These are phyloP conservation scores for Silurus aristotelis DNA, from an alignment of 2,797 vertebrate genomes.

Conservation along the genomic window DNA sequence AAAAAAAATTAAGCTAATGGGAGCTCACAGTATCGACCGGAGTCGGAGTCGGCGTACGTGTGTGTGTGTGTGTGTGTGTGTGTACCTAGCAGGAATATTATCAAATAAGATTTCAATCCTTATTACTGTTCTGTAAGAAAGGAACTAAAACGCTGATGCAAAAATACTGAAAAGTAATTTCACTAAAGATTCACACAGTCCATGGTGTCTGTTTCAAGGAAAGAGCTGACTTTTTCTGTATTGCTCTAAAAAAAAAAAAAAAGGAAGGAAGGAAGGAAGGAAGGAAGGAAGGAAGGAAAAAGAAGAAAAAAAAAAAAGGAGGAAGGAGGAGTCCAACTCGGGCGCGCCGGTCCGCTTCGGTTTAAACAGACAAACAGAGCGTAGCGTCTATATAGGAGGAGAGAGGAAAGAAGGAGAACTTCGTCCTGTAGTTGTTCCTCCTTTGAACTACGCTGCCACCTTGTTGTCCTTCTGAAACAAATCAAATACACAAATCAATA, in stretches of 20 bases:
- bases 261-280: neutral
- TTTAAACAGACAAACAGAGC: constrained; percentile 83
- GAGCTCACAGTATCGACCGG: constrained; percentile 86
- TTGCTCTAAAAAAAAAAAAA: constrained; percentile 58
- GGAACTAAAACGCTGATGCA: constrained; percentile 79
- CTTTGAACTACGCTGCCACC: constrained; percentile 86
- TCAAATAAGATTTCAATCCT: constrained; percentile 73
- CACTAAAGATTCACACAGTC: constrained; percentile 77
- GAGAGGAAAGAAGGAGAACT: constrained; percentile 72
- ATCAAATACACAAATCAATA: constrained; percentile 17
- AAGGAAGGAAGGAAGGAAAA: constrained; percentile 16
- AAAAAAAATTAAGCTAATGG: constrained; percentile 81
- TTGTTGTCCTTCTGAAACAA: constrained; percentile 94
- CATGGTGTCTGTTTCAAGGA: constrained; percentile 65
- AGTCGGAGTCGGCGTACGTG: constrained; percentile 69
- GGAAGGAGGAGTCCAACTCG: constrained; percentile 69
- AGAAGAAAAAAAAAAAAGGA: constrained; percentile 57
- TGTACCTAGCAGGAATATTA: constrained; percentile 77
- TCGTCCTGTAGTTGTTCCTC: constrained; percentile 72
- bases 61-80: constrained; percentile 52
- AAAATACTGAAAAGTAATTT: constrained; percentile 83
- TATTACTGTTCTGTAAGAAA: constrained; percentile 77
- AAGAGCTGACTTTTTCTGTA: constrained; percentile 55
- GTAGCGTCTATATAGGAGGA: constrained; percentile 68
- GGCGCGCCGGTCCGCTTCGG: constrained; percentile 76